phyloP scores from a whole-genome alignment of 2,888 invertebrate genomes.

The Amaurobius ferox region DNA sequence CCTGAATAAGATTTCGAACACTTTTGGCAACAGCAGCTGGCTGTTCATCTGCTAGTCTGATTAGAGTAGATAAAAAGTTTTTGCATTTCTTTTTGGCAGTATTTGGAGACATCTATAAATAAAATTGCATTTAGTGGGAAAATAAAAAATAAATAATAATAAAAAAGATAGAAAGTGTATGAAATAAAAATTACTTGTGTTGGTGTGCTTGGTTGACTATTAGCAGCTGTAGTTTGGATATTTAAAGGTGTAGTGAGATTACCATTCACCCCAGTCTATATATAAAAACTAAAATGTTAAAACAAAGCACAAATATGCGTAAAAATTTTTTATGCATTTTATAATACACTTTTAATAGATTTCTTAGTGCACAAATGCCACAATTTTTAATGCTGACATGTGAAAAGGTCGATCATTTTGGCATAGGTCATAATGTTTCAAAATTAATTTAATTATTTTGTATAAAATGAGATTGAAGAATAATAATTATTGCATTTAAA shows the following conservation, averaged over 20 bases:
- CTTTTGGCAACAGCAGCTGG: slow-evolving; percentile 94
- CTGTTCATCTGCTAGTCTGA: slow-evolving; percentile 96
- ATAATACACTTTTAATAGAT: too few relatives aligned
- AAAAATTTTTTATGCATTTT: too few relatives aligned
- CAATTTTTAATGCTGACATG: too few relatives aligned
- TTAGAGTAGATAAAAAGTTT: slow-evolving; percentile 96
- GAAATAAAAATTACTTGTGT: slow-evolving; percentile 46
- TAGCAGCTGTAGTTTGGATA: slow-evolving; percentile 63
- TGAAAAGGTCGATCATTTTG: too few relatives aligned
- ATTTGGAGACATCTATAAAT: slow-evolving; percentile 80
- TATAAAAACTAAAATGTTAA: background rate
- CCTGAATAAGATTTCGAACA: slow-evolving; percentile 95
- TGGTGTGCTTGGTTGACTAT: slow-evolving; percentile 57
- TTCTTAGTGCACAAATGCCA: too few relatives aligned
- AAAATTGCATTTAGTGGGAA: too few relatives aligned
- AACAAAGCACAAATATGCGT: too few relatives aligned
- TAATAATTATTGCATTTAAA: too few relatives aligned
- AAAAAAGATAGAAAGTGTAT: background rate
- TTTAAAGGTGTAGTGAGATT: slow-evolving; percentile 59
- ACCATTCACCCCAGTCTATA: slow-evolving; percentile 62
- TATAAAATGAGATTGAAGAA: too few relatives aligned
- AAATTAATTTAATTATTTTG: too few relatives aligned
- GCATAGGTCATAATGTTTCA: too few relatives aligned
- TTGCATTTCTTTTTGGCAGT: slow-evolving; percentile 98
- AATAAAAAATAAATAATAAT: too few relatives aligned